These are phyloP conservation scores for Threskiornis aethiopicus DNA, from an alignment of 2,797 vertebrate species.

Conservation along the genomic window DNA sequence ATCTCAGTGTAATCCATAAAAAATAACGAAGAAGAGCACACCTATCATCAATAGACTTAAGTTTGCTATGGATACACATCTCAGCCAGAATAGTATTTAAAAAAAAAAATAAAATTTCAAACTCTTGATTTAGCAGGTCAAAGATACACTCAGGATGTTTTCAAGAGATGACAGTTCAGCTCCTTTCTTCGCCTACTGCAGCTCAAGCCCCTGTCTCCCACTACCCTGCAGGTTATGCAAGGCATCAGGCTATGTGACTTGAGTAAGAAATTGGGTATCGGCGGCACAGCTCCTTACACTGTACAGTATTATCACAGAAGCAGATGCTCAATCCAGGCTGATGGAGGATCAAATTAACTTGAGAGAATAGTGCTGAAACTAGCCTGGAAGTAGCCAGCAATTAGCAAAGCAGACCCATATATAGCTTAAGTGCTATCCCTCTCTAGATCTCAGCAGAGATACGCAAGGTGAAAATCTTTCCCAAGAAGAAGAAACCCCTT, in stretches of 20 bases:
- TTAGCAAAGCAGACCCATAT: neutral
- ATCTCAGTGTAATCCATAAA: neutral
- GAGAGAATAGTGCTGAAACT: neutral
- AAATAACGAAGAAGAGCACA: neutral
- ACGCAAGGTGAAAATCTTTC: neutral
- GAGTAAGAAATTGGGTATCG: neutral
- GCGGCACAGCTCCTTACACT: neutral
- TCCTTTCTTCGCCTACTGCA: neutral
- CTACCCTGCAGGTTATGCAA: neutral
- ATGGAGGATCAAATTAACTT: neutral
- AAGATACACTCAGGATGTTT: neutral
- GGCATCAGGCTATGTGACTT: neutral
- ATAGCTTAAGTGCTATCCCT: neutral
- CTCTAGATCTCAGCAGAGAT: neutral
- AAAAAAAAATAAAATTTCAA: neutral
- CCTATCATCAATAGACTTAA: neutral
- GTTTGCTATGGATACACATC: neutral
- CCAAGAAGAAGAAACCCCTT: neutral
- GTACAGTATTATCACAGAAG: neutral
- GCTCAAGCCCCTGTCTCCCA: neutral
- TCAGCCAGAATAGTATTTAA: neutral
- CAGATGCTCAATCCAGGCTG: neutral
- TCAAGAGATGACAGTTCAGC: neutral
- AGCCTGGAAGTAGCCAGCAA: neutral
- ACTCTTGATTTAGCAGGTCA: neutral